Evolutionary conservation across 2,888 invertebrate genomes (phyloP).

Genomic region (Hyppa rectilinea): DNA sequence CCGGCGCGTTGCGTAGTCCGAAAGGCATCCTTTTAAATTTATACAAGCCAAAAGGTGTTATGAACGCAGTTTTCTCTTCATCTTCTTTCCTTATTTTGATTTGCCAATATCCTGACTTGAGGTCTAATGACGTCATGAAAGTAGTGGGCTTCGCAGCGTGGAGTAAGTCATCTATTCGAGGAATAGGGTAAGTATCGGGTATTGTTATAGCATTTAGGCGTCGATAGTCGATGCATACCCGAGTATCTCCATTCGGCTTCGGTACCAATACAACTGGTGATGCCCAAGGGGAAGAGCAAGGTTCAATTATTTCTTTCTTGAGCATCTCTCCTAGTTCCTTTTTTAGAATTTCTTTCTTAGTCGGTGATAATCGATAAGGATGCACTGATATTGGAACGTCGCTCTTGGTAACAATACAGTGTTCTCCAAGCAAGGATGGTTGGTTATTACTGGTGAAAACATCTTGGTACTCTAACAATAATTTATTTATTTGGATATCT

Average conservation of each 20-base stretch:
- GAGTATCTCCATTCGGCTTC: too few species aligned
- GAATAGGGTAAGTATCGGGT: neutral
- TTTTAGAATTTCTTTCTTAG: too few species aligned
- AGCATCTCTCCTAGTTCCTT: too few species aligned
- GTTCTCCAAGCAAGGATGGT: constrained; percentile 23
- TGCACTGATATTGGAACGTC: constrained; percentile 1
- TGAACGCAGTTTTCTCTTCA: neutral
- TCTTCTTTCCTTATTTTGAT: neutral
- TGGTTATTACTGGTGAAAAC: constrained; percentile 16
- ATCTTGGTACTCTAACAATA: constrained; percentile 11
- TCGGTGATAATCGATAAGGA: too few species aligned
- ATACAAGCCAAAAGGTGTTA: neutral
- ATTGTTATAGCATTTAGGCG: too few species aligned
- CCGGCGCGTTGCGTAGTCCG: constrained; percentile 69
- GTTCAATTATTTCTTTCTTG: too few species aligned
- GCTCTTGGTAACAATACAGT: constrained; percentile 43
- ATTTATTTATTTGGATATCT: too few species aligned
- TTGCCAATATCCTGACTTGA: constrained; percentile 3
- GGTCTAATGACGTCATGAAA: constrained; percentile 26
- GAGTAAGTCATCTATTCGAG: constrained; percentile 3
- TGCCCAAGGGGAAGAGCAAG: too few species aligned
- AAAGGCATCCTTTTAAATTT: constrained; percentile 71
- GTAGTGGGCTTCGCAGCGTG: constrained; percentile 16
- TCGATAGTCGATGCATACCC: too few species aligned
- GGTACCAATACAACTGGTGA: too few species aligned